Percentiles rank a stretch among this genome's conserved stretches.
Conservation (phyloP, 2,888 invertebrate genomes). For the Mechanitis mazaeus region DNA sequence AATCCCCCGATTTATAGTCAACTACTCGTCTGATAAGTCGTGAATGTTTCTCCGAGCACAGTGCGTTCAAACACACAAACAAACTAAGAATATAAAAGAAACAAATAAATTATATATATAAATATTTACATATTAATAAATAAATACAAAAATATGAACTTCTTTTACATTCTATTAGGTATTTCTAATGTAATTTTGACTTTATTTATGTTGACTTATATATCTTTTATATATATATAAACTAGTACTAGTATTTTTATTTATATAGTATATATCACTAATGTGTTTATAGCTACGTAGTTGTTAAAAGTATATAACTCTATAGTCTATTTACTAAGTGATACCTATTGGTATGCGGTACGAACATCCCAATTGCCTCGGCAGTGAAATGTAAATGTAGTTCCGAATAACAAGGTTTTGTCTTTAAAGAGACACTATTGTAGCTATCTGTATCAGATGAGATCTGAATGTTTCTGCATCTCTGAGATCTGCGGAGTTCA, state of each 20-base stretch:
- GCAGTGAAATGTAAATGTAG: conserved; percentile 56
- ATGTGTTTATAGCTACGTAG: too few species aligned
- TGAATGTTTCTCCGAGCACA: background rate
- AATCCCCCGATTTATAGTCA: background rate
- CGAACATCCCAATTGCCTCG: conserved; percentile 21
- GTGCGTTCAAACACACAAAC: background rate
- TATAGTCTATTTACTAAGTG: background rate
- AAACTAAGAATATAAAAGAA: background rate
- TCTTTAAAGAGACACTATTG: conserved; percentile 72
- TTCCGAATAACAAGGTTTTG: conserved; percentile 71
- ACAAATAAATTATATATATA: background rate
- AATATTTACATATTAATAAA: background rate
- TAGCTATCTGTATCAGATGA: conserved; percentile 57
- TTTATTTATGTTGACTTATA: too few species aligned
- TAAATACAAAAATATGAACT: background rate
- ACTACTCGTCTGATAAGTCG: background rate
- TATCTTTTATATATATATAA: too few species aligned
- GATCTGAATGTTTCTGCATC: conserved; percentile 62
- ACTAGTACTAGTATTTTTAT: too few species aligned
- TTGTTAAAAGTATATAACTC: too few species aligned
- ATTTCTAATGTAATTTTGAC: too few species aligned
- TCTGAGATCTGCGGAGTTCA: conserved; percentile 32
- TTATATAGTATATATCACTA: too few species aligned
- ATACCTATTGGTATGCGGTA: conserved; percentile 24
- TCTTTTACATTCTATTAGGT: too few species aligned